Evolutionary conservation across 2,113 vertebrate species (phyloP).

Genomic region (Jaculus jaculus): DNA sequence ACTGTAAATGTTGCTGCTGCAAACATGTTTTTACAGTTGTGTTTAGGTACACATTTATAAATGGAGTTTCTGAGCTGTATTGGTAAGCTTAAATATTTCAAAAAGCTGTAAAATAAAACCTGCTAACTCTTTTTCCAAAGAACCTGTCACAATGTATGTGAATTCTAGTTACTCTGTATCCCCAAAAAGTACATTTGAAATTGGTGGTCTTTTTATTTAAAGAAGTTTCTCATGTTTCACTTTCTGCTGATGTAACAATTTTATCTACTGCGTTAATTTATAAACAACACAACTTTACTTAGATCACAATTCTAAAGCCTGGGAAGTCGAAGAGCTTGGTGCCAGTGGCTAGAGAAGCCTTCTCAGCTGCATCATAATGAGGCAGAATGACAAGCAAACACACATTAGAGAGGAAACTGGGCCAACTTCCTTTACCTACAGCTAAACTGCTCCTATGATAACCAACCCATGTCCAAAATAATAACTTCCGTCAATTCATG

Average conservation of each 20-base stretch:
- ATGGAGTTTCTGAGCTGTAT: neutral
- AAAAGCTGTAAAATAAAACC: neutral
- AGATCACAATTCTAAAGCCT: neutral
- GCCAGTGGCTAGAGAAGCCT: neutral
- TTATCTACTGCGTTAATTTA: neutral
- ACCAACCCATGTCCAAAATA: too few relatives aligned
- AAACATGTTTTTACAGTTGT: neutral
- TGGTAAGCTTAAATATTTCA: neutral
- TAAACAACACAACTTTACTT: neutral
- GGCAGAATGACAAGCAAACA: neutral
- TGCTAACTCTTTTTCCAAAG: neutral
- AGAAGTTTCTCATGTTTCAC: neutral
- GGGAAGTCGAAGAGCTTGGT: neutral
- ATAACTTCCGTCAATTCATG: too few relatives aligned
- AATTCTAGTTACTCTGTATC: neutral
- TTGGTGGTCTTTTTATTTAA: neutral
- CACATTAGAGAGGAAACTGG: neutral
- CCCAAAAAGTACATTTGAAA: neutral
- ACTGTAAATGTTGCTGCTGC: slow-evolving; percentile 18
- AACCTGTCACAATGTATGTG: neutral
- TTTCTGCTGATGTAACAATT: neutral
- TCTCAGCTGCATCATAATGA: neutral
- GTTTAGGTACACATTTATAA: slow-evolving; percentile 32
- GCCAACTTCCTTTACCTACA: neutral
- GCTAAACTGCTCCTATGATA: neutral